A percentile compares a stretch with the other conserved stretches of the same genome.
Conservation (phyloP, 2,797 vertebrate species). For the Remorina albescens region DNA sequence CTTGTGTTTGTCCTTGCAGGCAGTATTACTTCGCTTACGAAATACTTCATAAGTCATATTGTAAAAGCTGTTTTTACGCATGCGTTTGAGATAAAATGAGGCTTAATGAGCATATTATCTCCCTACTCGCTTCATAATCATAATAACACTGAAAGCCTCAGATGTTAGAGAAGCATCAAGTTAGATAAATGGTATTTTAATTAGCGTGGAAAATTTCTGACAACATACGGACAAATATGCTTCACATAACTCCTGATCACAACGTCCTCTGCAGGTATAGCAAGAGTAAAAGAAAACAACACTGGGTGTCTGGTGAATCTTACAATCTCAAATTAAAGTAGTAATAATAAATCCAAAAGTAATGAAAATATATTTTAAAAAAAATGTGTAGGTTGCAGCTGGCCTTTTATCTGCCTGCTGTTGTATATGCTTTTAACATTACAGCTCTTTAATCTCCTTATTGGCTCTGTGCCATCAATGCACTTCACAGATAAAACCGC, state of each 20-base stretch:
- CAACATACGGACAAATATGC: constrained; percentile 6
- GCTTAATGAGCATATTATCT: constrained; percentile 22
- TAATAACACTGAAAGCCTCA: constrained; percentile 37
- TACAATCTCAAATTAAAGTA: constrained; percentile 20
- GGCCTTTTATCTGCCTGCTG: constrained; percentile 24
- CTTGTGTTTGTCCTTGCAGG: neutral
- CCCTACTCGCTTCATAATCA: constrained; percentile 18
- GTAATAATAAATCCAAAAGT: constrained; percentile 10
- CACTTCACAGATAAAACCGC: constrained; percentile 29
- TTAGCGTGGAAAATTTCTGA: constrained; percentile 25
- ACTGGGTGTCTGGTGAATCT: constrained; percentile 13
- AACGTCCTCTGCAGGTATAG: constrained; percentile 3
- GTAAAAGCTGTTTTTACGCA: constrained; percentile 9
- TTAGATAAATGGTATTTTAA: constrained; percentile 36
- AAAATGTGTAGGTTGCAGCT: neutral
- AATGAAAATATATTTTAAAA: constrained; percentile 40
- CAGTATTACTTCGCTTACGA: neutral
- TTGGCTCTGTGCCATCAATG: constrained; percentile 25
- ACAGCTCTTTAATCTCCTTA: constrained; percentile 23
- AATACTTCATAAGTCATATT: neutral
- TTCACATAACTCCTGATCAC: constrained; percentile 9
- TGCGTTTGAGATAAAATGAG: constrained; percentile 20
- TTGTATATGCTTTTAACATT: constrained; percentile 28
- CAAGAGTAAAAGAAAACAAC: constrained; percentile 8
- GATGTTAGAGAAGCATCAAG: constrained; percentile 23